Base-by-base conservation (phyloP, 2,113 vertebrate species). In the Takifugu bimaculatus region DNA sequence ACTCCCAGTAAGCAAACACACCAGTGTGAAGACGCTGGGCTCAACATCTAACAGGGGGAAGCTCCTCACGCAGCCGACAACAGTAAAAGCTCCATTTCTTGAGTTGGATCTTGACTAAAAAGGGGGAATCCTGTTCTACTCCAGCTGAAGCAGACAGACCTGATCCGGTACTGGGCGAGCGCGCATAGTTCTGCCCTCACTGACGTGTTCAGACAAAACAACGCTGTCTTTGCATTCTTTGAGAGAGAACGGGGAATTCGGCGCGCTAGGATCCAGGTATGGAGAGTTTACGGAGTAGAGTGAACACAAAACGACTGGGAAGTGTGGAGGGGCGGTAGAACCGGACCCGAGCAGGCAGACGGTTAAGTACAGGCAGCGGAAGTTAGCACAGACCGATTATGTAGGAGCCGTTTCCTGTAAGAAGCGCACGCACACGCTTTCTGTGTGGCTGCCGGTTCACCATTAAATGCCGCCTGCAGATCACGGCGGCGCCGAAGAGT, bases 321-420 rank as follows among this genome's bases (percentile, higher is more conserved):
- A 20, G 20, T 20, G 20, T 20, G 20, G 20, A 20, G 20, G 20
- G 20, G 20, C 20, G 20, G 20, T 20, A 20, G 20, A 20, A 20
- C 20, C 20, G 20, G 20, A 20, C 20, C 20, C 20, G 20, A 20
- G 20, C 20, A 20, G 20, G 20, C 20, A 20, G 20, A 20, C 20
- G 2, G 2, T 43, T 13, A 1, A 39, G 35, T 39, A 39, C 2
- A 11, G 9, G 2, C 26, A 42, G 4, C 29, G 49, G 6, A 60
- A 54, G 5, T 0, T 5, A 29, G 42, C 42, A 53, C 45, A 7
- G 43, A 49, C 49, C 43, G 25, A 63, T 47, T 71, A 51, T 44
- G 72, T 48, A 80, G 74, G 3, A 35, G 14, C 43, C 42, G 66
- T 26, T 84, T 82, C 80, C 77, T 81, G 65, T 73, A 27, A 50